Percentiles rank a stretch among this genome's conserved stretches.
phyloP scores from a whole-genome alignment of 2,888 invertebrate species.

The Oxyscelio sp. region DNA sequence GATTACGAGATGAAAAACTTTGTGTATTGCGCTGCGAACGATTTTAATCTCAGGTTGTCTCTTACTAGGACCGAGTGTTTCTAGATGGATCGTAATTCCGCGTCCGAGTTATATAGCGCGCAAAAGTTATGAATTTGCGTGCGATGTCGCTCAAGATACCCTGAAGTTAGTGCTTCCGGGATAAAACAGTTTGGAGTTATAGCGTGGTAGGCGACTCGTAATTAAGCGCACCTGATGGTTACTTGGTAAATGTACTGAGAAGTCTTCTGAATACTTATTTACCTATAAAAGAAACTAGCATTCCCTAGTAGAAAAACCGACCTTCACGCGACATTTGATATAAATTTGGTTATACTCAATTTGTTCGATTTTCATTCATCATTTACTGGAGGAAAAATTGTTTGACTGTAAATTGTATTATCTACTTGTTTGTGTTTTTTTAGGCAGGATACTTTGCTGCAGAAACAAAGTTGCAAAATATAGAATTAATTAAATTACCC shows the following conservation, averaged over 20 bases:
- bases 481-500: too few species aligned
- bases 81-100: conserved; percentile 79
- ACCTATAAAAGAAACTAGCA: conserved; percentile 26
- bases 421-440: too few species aligned
- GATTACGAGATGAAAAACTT: conserved; percentile 86
- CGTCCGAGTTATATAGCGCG: conserved; percentile 80
- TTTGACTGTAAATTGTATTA: not conserved
- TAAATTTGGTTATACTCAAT: not conserved
- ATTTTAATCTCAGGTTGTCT: conserved; percentile 83
- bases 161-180: conserved; percentile 82
- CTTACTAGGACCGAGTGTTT: conserved; percentile 47
- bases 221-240: conserved; percentile 81
- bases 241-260: conserved; percentile 66
- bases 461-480: too few species aligned
- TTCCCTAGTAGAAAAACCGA: conserved; percentile 14
- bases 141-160: conserved; percentile 85
- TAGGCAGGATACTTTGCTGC: too few species aligned
- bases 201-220: conserved; percentile 79
- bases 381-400: too few species aligned
- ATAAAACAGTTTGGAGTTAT: conserved; percentile 78
- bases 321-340: conserved; percentile 1
- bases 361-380: too few species aligned
- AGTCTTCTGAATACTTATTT: conserved; percentile 47
- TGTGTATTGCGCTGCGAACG: conserved; percentile 81
- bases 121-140: conserved; percentile 84